phyloP scores from a whole-genome alignment of 2,113 vertebrate genomes.

The Pterocles burchelli region DNA sequence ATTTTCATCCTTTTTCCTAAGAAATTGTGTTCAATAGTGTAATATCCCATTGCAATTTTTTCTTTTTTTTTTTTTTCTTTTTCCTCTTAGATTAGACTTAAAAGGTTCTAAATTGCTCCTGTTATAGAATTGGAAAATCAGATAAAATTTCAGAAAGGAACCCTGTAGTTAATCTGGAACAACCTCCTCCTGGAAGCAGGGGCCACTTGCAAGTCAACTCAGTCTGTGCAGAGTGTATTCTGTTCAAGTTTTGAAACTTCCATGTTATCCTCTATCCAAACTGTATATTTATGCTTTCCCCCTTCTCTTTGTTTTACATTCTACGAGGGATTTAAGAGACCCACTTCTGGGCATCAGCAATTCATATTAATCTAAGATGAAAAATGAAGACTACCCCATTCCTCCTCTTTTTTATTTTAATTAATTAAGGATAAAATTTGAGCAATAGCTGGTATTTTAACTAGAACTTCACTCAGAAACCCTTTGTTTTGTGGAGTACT shows the following conservation, averaged over 20 bases:
- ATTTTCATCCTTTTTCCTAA: not conserved
- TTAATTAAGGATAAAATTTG: not conserved
- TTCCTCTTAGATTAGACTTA: not conserved
- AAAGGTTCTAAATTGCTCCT: not conserved
- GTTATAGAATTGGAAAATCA: not conserved
- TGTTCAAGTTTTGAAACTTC: not conserved
- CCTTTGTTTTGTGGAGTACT: not conserved
- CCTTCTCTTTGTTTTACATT: not conserved
- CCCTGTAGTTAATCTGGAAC: not conserved
- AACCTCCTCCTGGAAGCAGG: not conserved
- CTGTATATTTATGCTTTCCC: not conserved
- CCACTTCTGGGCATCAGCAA: rapidly evolving
- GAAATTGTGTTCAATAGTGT: not conserved
- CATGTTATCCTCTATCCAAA: not conserved
- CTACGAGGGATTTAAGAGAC: not conserved
- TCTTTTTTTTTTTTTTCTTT: too few relatives aligned
- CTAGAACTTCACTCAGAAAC: not conserved
- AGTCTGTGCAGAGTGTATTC: not conserved
- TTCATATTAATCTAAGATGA: not conserved
- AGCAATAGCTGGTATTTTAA: not conserved
- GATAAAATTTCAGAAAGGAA: not conserved
- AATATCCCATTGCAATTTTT: not conserved
- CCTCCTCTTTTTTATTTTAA: not conserved
- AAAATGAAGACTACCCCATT: not conserved
- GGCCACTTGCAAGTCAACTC: rapidly evolving